A percentile compares a stretch with the other conserved stretches of the same genome.
phyloP scores from a whole-genome alignment of 2,113 vertebrate genomes.

The Callionymus lyra region DNA sequence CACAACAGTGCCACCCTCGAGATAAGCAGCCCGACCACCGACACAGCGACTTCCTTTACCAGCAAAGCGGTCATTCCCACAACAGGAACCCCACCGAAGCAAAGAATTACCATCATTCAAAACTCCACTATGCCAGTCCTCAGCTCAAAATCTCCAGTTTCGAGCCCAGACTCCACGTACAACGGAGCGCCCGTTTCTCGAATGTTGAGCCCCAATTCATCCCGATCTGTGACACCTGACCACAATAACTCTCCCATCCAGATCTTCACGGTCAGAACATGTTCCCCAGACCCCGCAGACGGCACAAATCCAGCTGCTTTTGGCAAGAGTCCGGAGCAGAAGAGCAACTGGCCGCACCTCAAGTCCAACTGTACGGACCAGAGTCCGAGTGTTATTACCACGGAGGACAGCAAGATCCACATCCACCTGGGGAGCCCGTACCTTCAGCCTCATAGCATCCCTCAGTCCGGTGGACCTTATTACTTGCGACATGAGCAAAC shows the following conservation, averaged over 20 bases:
- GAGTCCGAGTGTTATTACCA: constrained; percentile 84
- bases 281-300: constrained; percentile 77
- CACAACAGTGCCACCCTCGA: constrained; percentile 90
- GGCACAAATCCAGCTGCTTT: constrained; percentile 68
- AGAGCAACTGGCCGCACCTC: constrained; percentile 80
- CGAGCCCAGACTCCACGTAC: constrained; percentile 78
- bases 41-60: constrained; percentile 78
- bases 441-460: constrained; percentile 64
- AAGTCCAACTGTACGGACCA: constrained; percentile 81
- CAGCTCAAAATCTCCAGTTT: constrained; percentile 63
- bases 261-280: constrained; percentile 75
- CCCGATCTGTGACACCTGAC: constrained; percentile 78
- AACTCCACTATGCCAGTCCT: constrained; percentile 63
- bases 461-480: constrained; percentile 69
- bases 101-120: constrained; percentile 92
- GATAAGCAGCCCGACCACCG: constrained; percentile 83
- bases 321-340: constrained; percentile 78
- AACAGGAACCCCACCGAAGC: constrained; percentile 76
- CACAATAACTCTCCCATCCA: constrained; percentile 79
- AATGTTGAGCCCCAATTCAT: constrained; percentile 75
- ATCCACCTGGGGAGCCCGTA: constrained; percentile 92
- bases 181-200: constrained; percentile 68
- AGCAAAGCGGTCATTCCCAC: constrained; percentile 90
- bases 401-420: constrained; percentile 97
- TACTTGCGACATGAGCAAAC: constrained; percentile 77